Evolutionary conservation across 53 echinoderm and acorn worm genomes (phyloP), one percentile per base, ranked within the genome.

Genomic region (Mesocentrotus franciscanus): DNA sequence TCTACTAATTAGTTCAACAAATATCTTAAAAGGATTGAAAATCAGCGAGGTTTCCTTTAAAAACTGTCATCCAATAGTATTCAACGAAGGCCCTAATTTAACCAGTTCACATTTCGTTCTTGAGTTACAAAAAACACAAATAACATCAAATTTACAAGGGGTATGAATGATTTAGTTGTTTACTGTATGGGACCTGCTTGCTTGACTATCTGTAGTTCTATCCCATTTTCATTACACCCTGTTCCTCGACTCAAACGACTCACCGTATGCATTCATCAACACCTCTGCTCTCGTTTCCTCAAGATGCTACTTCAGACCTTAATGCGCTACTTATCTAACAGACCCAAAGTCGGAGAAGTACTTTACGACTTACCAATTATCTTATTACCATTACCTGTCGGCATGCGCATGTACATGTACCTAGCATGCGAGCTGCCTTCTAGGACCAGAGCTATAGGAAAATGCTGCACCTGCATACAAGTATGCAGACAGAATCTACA

Each of bases 341-440:
- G 26, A 87, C 87, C 11, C 87, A 81, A 16, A 9, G 12, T 29
- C 57, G 10, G n/a, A 58, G 87, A 87, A 59, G 87, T 4, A 10
- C 33, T 87, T 87, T 87, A 58, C 57, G 87, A 58, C 87, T 87
- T 58, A 10, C 58, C 58, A 58, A 87, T 87, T 87, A 87, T 87
- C 29, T 12, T 26, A 59, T 87, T 87, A 87, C 59, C 58, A 39
- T 7, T 79, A 39, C 49, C 49, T 49, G 49, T 49, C 6, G 36
- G 42, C 20, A 1, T 81, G 81, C 18, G 42, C 20, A 1, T 81
- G 81, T 6, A 81, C 42, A 9, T 81, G 81, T 42, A 3, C 22
- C 36, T 20, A 0, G 81, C 42, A 18, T 39, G 42, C 2, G 30
- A 64, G 33, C 2, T 75, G 22, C 22, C 68, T 0, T 78, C 29